Base-by-base conservation (phyloP, 2,888 invertebrate genomes). In the Rosalia funebris region DNA sequence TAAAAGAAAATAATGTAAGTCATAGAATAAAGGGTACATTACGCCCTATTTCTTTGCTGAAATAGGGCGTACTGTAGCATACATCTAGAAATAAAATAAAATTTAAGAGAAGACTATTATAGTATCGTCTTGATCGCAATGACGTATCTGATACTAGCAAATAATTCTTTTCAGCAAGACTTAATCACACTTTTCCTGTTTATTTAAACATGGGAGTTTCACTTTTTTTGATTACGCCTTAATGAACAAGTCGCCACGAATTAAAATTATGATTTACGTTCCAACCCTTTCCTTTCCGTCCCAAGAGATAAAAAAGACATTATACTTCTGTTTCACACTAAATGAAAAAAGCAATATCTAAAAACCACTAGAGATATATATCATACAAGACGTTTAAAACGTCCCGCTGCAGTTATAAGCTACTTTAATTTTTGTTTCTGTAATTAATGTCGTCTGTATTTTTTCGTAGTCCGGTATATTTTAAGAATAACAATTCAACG, bases 301-400 rank as follows among this genome's bases (percentile, higher is more conserved):
- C 77, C 75, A 65, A 56, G 77, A 77, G 79, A 78, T 79, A 79
- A 79, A 79, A 79, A 78, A 76, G 77, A 77, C 79, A 78, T 78
- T 79, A 79, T 75, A 77, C 74, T 73, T 74, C 74, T 76, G 75
- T 69, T 71, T 65, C 63, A 55, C 61, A 63, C 65, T 71, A 70
- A 74, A 72, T 71, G 75, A 77, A 79, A 77, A 78, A 77, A 75
- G 76, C 75, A 76, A 76, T 77, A 77, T 76, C 72, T 67, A 70
- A 71, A 71, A 75, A 75, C 72, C 75, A 69, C 71, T 61, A 69
- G 61, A 68, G 66, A 67, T 68, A 72, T 77, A 76, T 75, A 77
- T 77, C 77, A 77, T 67, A 62, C 66, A 63, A 60, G 66, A 67
- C 70, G 66, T 72, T 73, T 71, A 70, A 71, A 73, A 75, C 71